Base-by-base conservation (phyloP, 2,888 invertebrate species). In the Ecliptopera silaceata region DNA sequence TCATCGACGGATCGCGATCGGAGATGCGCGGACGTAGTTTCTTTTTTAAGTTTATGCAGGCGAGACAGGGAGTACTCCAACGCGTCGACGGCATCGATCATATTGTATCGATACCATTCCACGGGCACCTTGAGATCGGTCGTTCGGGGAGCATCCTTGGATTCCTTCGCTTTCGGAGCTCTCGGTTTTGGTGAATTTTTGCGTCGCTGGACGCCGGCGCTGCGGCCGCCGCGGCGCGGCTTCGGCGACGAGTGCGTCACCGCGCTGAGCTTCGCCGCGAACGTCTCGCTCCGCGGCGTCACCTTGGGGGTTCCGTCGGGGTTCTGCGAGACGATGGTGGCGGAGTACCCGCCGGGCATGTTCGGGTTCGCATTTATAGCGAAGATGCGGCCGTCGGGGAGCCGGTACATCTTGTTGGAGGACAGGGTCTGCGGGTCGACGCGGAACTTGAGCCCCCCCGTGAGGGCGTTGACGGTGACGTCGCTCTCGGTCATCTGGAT, bases 91-190 rank as follows among this genome's bases (percentile, higher is more conserved):
- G 93, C 92, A 65, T 93, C 92, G 45, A 92, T 75, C 26, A 93
- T 82, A 61, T 93, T 93, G 65, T 92, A 93, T 56, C 93, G 87
- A 68, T 90, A 93, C 93, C 93, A 93, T 71, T 93, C 93, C 44
- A 91, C 80, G 12, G 91, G 88, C 6, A 87, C 85, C 59, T 80
- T 76, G 34, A 88, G 64, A 69, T 90, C 87, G 58, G 68, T 49
- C 41, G 66, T 68, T 26, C 63, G 50, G 41, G 43, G 5, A 11
- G 26, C 20, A 1, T 60, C 49, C 26, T 48, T 66, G 26, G 49
- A 44, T 52, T 67, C 71, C 15, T 59, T 50, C 32, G 32, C 36
- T 56, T 69, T 66, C 18, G 56, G 38, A 29, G 49, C 11, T 63
- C 72, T 80, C 39, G 64, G 31, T 45, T 61, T 70, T 13, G 43